phyloP scores from a whole-genome alignment of 2,113 vertebrate species.

The Eurypyga helias region DNA sequence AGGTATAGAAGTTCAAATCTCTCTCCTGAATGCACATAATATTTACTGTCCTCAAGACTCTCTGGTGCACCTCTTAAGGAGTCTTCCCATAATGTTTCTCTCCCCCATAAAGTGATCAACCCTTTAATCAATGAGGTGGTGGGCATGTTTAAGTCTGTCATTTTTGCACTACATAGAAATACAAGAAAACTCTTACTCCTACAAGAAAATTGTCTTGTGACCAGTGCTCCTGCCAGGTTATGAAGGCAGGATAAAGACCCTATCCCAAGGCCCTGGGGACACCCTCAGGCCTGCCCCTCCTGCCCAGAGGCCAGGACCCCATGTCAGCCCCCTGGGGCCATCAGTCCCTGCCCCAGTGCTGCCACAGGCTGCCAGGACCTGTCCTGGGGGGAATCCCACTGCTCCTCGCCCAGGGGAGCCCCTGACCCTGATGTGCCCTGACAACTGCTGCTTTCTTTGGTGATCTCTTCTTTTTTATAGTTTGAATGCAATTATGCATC shows the following conservation, averaged over 20 bases:
- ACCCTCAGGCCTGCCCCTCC: rapidly evolving
- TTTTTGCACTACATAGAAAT: neutral
- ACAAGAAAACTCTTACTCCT: neutral
- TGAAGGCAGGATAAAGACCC: neutral
- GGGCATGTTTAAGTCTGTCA: rapidly evolving
- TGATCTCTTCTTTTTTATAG: neutral
- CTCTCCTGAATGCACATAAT: neutral
- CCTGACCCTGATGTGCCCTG: neutral
- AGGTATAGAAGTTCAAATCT: neutral
- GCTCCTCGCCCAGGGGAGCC: rapidly evolving
- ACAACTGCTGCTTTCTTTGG: neutral
- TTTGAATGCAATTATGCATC: neutral
- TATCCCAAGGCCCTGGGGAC: neutral
- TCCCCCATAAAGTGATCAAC: neutral
- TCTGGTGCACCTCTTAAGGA: neutral
- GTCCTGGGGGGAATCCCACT: neutral
- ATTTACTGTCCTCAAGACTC: neutral
- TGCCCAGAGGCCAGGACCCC: rapidly evolving
- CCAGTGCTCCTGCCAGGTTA: neutral
- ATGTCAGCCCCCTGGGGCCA: rapidly evolving
- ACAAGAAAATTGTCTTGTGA: neutral
- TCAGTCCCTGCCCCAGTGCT: rapidly evolving
- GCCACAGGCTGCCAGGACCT: neutral
- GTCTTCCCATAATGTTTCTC: neutral
- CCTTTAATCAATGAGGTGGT: neutral